These are phyloP conservation scores for Leptinotarsa texana DNA, from an alignment of 1,140 invertebrate species.

Conservation along the genomic window DNA sequence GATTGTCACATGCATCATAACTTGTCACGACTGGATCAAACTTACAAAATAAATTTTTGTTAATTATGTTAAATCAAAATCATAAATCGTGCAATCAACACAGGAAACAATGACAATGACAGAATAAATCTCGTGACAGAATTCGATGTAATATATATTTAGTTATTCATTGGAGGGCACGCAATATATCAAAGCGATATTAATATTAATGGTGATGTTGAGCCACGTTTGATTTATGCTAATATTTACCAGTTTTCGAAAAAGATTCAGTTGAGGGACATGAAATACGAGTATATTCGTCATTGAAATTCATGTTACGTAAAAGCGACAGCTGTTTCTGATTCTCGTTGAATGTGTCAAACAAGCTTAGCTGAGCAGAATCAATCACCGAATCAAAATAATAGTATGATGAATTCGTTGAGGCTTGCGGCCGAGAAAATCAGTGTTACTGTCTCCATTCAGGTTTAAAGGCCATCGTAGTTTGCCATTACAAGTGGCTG, in stretches of 20 bases:
- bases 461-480: too few relatives aligned
- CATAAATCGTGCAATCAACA: background rate
- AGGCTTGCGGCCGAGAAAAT: too few relatives aligned
- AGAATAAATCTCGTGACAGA: conserved; percentile 1
- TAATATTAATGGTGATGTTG: conserved; percentile 1
- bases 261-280: background rate
- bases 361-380: too few relatives aligned
- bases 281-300: too few relatives aligned
- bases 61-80: conserved; percentile 1
- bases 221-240: background rate
- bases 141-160: conserved; percentile 4
- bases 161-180: background rate
- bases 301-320: too few relatives aligned
- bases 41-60: background rate
- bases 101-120: background rate
- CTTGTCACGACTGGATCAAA: background rate
- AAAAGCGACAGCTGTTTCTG: too few relatives aligned
- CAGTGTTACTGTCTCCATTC: too few relatives aligned
- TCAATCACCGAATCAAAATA: too few relatives aligned
- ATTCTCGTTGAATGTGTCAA: too few relatives aligned
- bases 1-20: too few relatives aligned
- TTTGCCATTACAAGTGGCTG: too few relatives aligned
- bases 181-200: background rate
- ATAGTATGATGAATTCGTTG: too few relatives aligned
- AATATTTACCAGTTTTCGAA: background rate